Evolutionary conservation across 30 jellyfish, hydroid and myxozoan genomes (phyloP), one percentile per base, ranked within the genome.

Genomic region (Hydractinia symbiolongicarpus): DNA sequence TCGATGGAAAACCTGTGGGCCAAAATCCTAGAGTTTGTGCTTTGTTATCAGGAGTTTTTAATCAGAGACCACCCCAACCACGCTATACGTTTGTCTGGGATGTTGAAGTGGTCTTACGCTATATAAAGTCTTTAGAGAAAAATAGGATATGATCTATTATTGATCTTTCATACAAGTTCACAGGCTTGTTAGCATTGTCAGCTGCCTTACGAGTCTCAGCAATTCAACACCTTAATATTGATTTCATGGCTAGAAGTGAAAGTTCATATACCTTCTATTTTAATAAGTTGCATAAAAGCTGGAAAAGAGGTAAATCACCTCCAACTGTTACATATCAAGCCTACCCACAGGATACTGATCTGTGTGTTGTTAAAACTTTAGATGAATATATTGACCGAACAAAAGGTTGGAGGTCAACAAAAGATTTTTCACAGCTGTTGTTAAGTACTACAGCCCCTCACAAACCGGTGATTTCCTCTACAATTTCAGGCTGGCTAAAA

Each of bases 61-160:
- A 77, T 13, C 75, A 52, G 40, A 77, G 84, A 77, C 84, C 84
- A 10, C 84, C 84, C 10, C 71, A n/a, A n/a, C 84, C 84, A 19
- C 55, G 58, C 44, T 77, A 77, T 62, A 50, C 21, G 73, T 62
- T 62, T 50, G 21, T 62, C 21, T 62, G 73, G 9, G 73, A 62
- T 50, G 73, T 62, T n/a, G 73, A 62, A 62, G 21, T n/a, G 73
- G 73, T 62, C 50, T 50, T 62, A n/a, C 73, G 21, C 73, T 62
- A n/a, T 62, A 62, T 62, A 50, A 50, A 62, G 50, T 50, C 16
- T 44, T 62, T 62, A 50, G 50, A 44, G 16, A 83, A 40, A 62
- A 62, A 62, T 62, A 62, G 21, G 73, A 50, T n/a, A 62, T 62
- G 16, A 50, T 62, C 73, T n/a, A 5, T 50, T n/a, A 62, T 44